A percentile compares a stretch with the other conserved stretches of the same genome.
phyloP scores from a whole-genome alignment of 2,113 vertebrate genomes.

The Podiceps cristatus region DNA sequence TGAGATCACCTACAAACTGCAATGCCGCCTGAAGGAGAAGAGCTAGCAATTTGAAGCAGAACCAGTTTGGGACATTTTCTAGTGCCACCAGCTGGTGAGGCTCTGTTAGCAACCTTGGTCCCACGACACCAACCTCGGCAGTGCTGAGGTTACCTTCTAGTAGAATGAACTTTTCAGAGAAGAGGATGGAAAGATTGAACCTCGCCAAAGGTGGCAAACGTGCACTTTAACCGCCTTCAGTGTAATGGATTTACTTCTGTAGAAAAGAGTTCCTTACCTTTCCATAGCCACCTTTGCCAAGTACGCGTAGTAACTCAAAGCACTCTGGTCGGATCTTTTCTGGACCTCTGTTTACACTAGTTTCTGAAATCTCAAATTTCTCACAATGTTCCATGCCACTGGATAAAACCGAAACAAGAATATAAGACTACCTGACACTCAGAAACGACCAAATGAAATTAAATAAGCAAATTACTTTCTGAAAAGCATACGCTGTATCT shows the following conservation, averaged over 20 bases:
- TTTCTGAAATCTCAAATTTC: slow-evolving; percentile 98
- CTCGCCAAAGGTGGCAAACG: not conserved
- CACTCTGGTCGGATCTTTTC: slow-evolving; percentile 97
- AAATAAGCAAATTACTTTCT: not conserved
- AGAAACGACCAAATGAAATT: not conserved
- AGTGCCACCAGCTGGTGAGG: not conserved
- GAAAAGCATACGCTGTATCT: not conserved
- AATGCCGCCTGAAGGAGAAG: not conserved
- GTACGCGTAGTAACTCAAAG: slow-evolving; percentile 95
- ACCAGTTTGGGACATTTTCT: not conserved
- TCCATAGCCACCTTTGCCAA: slow-evolving; percentile 98
- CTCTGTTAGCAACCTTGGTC: not conserved
- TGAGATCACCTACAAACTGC: not conserved
- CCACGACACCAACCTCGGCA: not conserved
- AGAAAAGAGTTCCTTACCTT: slow-evolving; percentile 84
- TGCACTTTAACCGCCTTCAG: not conserved
- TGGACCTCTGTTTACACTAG: slow-evolving; percentile 96
- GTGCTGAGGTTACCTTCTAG: not conserved
- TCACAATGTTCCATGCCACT: slow-evolving; percentile 98
- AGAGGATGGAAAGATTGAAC: not conserved
- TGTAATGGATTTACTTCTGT: accelerated
- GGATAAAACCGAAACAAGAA: slow-evolving; percentile 56
- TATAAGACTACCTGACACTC: not conserved
- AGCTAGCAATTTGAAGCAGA: not conserved
- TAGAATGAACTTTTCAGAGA: not conserved